phyloP scores from a whole-genome alignment of 2,113 vertebrate genomes.

The Polypterus senegalus region DNA sequence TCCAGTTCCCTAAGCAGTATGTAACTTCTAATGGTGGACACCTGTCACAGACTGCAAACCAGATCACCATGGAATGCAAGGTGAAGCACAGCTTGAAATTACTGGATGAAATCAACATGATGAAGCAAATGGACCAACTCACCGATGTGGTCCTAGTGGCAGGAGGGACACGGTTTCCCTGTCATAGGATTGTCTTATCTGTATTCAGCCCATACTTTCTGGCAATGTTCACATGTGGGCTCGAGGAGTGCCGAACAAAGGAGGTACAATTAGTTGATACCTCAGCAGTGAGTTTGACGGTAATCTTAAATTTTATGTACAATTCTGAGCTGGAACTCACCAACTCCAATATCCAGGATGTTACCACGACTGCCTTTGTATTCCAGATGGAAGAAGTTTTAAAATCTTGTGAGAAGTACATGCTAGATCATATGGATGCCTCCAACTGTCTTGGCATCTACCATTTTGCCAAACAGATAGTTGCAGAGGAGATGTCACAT shows the following conservation, averaged over 20 bases:
- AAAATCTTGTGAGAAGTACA: constrained; percentile 65
- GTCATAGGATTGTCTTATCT: constrained; percentile 79
- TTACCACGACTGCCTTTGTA: constrained; percentile 76
- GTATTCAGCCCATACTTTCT: constrained; percentile 90
- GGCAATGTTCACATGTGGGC: constrained; percentile 91
- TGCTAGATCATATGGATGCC: constrained; percentile 86
- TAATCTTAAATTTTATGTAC: constrained; percentile 81
- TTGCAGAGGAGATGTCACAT: constrained; percentile 75
- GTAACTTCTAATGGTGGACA: too few relatives aligned
- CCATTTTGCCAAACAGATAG: constrained; percentile 79
- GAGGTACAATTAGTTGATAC: constrained; percentile 70
- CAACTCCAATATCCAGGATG: constrained; percentile 67
- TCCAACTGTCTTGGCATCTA: constrained; percentile 88
- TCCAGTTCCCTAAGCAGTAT: too few relatives aligned
- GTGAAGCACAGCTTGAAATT: constrained; percentile 60
- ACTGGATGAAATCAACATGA: constrained; percentile 62
- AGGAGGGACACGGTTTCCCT: constrained; percentile 76
- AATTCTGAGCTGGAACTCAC: constrained; percentile 59
- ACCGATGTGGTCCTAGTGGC: constrained; percentile 77
- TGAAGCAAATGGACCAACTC: constrained; percentile 70
- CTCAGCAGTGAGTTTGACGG: constrained; percentile 64
- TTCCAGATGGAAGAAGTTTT: constrained; percentile 89
- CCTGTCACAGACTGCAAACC: too few relatives aligned
- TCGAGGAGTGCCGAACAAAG: constrained; percentile 64
- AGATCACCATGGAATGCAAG: constrained; percentile 56